Evolutionary conservation across 1,140 invertebrate species (phyloP), one percentile per base, ranked within the genome.

Genomic region (Centruroides sculpturatus): DNA sequence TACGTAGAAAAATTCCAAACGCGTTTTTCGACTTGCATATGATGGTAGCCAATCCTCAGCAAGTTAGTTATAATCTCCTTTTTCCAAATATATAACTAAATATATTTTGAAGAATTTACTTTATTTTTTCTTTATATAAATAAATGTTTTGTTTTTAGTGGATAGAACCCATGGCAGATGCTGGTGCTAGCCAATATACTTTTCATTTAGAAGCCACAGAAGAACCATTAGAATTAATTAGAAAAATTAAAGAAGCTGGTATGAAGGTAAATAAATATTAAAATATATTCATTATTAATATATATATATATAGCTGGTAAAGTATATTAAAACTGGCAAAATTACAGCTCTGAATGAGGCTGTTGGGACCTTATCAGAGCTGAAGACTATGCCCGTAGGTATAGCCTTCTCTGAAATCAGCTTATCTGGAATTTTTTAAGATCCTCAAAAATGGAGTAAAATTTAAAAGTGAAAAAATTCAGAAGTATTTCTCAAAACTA

Each of bases 1-100:
- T 99, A 55, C 78, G 93, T 36, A 83, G 80, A 54, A 93, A 93
- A 77, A 59, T 81, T 6, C 72, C 74, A 61, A 67, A 85, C 69
- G 84, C 84, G 0, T 94, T 94, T 72, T 95, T 99, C 73, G 97
- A 99, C 76, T 93, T 96, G 58, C 97, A 99, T 71, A 96, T 99
- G 93, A 99, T 99, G 97, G 97, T 99, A 1, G 82, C 84, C 35
- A 83, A 89, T 35, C 93, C 94, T 11, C 83, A 89, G 73, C 84
- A 87, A 77, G 88, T 89, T 74, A 70, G 61, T 53, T 59, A 52
- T 12, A 9, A 23, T 23, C 23, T 1, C 23, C 23, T 23, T 23
- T 23, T 23, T 23, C 23, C 1, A 23, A 23, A 23, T 23, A 23
- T 23, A 41, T 41, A 6, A 41, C 41, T 41, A 41, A 6, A 8